Evolutionary conservation across 2,888 invertebrate species (phyloP).

Genomic region (Monoplex corrugatus): DNA sequence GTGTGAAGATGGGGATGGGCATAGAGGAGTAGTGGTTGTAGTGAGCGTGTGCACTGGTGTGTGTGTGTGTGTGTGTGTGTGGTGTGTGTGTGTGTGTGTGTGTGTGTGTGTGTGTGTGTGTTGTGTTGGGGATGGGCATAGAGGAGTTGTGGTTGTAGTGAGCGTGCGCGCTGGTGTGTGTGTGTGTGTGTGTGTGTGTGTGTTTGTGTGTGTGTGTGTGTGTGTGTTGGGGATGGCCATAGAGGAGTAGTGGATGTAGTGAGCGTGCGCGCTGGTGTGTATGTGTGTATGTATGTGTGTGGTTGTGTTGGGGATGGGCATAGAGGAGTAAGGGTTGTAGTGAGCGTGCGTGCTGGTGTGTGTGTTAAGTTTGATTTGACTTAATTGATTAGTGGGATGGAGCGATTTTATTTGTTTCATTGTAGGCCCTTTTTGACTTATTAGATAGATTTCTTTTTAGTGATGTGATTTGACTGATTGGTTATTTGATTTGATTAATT

Average conservation of each 20-base stretch:
- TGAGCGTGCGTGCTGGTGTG: neutral
- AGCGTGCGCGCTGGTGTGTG: neutral
- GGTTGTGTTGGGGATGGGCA: neutral
- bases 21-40: too few relatives aligned
- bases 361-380: neutral
- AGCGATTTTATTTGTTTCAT: too few relatives aligned
- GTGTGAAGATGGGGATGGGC: too few relatives aligned
- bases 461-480: neutral
- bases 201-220: neutral
- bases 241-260: too few relatives aligned
- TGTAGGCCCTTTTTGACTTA: too few relatives aligned
- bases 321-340: neutral
- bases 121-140: too few relatives aligned
- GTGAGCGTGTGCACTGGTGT: too few relatives aligned
- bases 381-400: neutral
- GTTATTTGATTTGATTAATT: neutral
- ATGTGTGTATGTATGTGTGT: too few relatives aligned
- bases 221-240: neutral
- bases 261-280: too few relatives aligned
- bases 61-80: too few relatives aligned
- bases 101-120: slow-evolving; percentile 13
- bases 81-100: too few relatives aligned
- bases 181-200: neutral
- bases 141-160: neutral
- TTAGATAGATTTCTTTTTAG: neutral